Evolutionary conservation across 2,113 vertebrate species (phyloP), one percentile per base, ranked within the genome.

Genomic region (Orientallactaga bullata): DNA sequence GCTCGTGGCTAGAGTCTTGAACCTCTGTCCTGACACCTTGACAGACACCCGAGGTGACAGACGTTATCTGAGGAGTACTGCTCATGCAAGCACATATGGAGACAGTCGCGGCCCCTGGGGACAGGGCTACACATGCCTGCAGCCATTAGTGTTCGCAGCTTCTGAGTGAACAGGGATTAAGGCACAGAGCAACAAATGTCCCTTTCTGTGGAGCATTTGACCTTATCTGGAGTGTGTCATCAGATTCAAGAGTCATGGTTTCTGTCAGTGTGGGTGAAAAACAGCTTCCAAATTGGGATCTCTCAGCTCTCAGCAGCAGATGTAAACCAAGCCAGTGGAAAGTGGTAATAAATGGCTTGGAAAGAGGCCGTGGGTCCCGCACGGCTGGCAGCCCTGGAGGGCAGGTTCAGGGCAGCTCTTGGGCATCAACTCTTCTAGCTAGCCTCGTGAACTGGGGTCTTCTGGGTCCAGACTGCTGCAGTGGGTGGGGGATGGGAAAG

Each of bases 111-210:
- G 90, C 95, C 94, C 97, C 71, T 73, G 37, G 85, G 96, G 95
- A 94, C 96, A 93, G 95, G 89, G 84, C 58, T 66, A 80, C 91
- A 74, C 72, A 92, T 88, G 85, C 69, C 97, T 95, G 80, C 77
- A 51, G 94, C 95, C 97, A 97, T 97, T 97, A 97, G 96, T 77
- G 91, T 94, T 97, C 95, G 95, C 94, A 86, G 95, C 95, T 95
- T 95, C 89, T 96, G 94, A 95, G 94, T 72, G 63, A 96, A 96
- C 58, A 93, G 72, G 88, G 96, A 98, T 97, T 97, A 97, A 97
- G 96, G 96, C 93, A 90, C 95, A 96, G 86, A 97, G 93, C 93
- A 97, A 96, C 96, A 97, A 95, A 97, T 89, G 97, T 77, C 96
- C 96, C 94, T 96, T 88, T 95, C 91, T 96, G 91, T 65, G 17